Conservation (phyloP, 2,888 invertebrate genomes). For the Amorpha juglandis region DNA sequence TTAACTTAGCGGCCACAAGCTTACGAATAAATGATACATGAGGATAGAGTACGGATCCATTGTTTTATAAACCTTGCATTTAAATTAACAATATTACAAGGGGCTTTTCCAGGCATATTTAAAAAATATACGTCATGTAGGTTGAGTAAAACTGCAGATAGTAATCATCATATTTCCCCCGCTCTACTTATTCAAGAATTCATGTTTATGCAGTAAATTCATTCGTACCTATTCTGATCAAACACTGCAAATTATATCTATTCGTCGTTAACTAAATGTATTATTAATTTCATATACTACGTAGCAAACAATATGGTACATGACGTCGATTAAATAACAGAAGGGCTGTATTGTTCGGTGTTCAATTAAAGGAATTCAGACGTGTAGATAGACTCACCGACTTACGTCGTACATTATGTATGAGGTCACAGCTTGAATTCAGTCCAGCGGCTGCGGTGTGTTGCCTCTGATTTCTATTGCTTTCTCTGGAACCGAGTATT, state of each 20-base stretch:
- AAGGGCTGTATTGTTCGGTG: slow-evolving; percentile 48
- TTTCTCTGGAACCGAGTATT: slow-evolving; percentile 1
- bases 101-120: too few relatives aligned
- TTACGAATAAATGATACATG: neutral
- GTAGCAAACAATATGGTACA: slow-evolving; percentile 32
- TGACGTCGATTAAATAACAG: slow-evolving; percentile 35
- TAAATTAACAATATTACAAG: too few relatives aligned
- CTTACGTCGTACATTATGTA: slow-evolving; percentile 67
- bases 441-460: slow-evolving; percentile 51
- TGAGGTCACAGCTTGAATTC: slow-evolving; percentile 74
- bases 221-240: too few relatives aligned
- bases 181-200: too few relatives aligned
- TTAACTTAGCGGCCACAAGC: neutral
- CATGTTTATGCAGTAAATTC: too few relatives aligned
- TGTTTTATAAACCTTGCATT: too few relatives aligned
- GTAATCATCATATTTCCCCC: too few relatives aligned
- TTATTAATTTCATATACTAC: neutral
- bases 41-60: too few relatives aligned
- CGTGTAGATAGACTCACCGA: slow-evolving; percentile 49
- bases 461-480: slow-evolving; percentile 41
- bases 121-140: too few relatives aligned
- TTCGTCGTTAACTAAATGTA: neutral
- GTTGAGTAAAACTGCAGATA: too few relatives aligned
- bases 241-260: too few relatives aligned
- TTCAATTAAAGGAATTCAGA: slow-evolving; percentile 48